Evolutionary conservation across 1,140 invertebrate genomes (phyloP).

Genomic region (Drosophila ficusphila): DNA sequence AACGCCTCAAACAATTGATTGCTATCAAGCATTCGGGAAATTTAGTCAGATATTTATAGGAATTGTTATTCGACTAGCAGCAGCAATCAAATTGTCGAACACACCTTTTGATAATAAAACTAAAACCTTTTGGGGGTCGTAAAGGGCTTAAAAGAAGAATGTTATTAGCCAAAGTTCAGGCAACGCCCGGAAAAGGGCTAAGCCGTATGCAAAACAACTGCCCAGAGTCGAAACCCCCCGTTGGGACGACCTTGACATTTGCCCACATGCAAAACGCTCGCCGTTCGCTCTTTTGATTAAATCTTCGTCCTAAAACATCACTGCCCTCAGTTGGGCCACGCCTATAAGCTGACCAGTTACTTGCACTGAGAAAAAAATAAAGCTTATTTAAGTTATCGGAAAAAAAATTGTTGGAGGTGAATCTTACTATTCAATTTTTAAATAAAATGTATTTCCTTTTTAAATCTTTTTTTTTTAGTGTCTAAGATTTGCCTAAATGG

Average conservation of each 20-base stretch:
- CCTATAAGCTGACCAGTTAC: slow-evolving; percentile 10
- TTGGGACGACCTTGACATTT: slow-evolving; percentile 38
- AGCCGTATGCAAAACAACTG: slow-evolving; percentile 38
- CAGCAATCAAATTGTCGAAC: slow-evolving; percentile 2
- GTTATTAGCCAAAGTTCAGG: slow-evolving; percentile 66
- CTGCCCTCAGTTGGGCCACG: slow-evolving; percentile 2
- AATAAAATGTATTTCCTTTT: neutral
- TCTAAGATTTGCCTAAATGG: neutral
- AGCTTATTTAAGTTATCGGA: too few relatives aligned
- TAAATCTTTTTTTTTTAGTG: neutral
- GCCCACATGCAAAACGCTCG: slow-evolving; percentile 9
- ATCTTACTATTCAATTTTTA: too few relatives aligned
- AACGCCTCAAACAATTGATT: slow-evolving; percentile 4
- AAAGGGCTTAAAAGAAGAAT: slow-evolving; percentile 61
- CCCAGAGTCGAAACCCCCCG: neutral
- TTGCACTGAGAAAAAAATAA: neutral
- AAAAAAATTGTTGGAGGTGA: too few relatives aligned
- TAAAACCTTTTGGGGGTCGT: slow-evolving; percentile 12
- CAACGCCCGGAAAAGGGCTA: slow-evolving; percentile 46
- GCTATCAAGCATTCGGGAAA: slow-evolving; percentile 14
- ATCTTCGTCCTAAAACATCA: slow-evolving; percentile 17
- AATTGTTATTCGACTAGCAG: slow-evolving; percentile 16
- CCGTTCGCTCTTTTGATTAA: slow-evolving; percentile 30
- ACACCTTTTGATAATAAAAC: slow-evolving; percentile 49
- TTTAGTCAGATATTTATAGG: slow-evolving; percentile 16